Evolutionary conservation across 2,113 vertebrate species (phyloP).

Genomic region (Pseudorectes ferrugineus): DNA sequence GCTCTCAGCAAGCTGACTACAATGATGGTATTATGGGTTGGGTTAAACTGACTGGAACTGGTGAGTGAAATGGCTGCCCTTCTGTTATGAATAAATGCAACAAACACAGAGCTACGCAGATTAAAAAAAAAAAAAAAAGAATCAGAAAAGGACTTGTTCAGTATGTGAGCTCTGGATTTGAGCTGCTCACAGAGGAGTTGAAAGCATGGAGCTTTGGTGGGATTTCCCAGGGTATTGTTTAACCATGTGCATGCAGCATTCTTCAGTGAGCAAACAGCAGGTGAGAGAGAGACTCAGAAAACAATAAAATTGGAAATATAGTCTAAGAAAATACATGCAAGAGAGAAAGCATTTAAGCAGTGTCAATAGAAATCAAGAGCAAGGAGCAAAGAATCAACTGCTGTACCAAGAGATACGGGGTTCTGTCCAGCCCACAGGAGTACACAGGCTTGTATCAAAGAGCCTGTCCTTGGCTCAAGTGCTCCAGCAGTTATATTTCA

Average conservation of each 20-base stretch:
- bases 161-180: not conserved
- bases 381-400: not conserved
- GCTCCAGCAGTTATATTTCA: not conserved
- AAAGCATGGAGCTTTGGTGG: not conserved
- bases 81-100: conserved; percentile 9
- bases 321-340: not conserved
- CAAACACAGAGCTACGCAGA: not conserved
- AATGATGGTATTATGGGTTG: conserved; percentile 9
- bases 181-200: not conserved
- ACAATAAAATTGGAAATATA: not conserved
- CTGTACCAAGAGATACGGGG: not conserved
- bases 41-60: conserved; percentile 27
- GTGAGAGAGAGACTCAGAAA: not conserved
- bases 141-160: not conserved
- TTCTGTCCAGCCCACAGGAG: not conserved
- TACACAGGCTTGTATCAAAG: not conserved
- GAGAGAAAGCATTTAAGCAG: not conserved
- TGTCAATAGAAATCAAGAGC: not conserved
- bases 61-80: conserved; percentile 10
- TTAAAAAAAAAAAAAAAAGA: not conserved
- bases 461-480: not conserved
- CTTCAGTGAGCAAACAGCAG: not conserved
- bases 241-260: not conserved
- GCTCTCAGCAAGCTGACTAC: conserved; percentile 40
- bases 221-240: conserved; percentile 13